A percentile compares a stretch with the other conserved stretches of the same genome.
These are phyloP conservation scores for Acanthopagrus latus DNA, from an alignment of 2,797 vertebrate species.

Conservation along the genomic window DNA sequence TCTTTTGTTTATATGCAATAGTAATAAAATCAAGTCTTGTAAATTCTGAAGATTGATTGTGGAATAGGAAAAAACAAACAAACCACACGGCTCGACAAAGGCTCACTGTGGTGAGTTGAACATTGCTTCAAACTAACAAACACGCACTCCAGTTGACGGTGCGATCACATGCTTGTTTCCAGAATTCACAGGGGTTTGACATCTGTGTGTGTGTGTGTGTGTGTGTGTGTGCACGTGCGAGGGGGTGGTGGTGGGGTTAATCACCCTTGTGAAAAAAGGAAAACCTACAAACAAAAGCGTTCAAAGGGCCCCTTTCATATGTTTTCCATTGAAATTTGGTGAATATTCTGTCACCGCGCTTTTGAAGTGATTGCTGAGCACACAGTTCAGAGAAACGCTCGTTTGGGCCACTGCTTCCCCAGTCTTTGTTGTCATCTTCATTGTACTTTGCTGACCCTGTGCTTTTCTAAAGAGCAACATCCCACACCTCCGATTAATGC, in stretches of 20 bases:
- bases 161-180: conserved; percentile 30
- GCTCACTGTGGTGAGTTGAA: conserved; percentile 6
- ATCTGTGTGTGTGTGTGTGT: conserved; percentile 8
- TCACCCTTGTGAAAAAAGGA: conserved; percentile 70
- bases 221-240: conserved; percentile 13
- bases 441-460: conserved; percentile 83
- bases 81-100: conserved; percentile 4
- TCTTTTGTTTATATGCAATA: conserved; percentile 10
- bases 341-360: conserved; percentile 80
- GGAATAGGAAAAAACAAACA: conserved; percentile 4
- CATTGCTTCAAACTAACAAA: conserved; percentile 13
- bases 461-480: conserved; percentile 82
- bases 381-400: conserved; percentile 78
- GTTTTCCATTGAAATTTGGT: conserved; percentile 76
- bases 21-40: conserved; percentile 22
- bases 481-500: conserved; percentile 87
- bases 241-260: conserved; percentile 52
- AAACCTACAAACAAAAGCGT: conserved; percentile 79
- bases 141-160: conserved; percentile 19
- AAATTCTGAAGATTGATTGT: conserved; percentile 24
- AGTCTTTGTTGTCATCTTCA: conserved; percentile 84
- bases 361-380: conserved; percentile 83
- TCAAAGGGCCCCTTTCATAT: conserved; percentile 77
- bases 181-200: conserved; percentile 34
- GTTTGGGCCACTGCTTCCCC: conserved; percentile 68